phyloP scores from a whole-genome alignment of 2,113 vertebrate genomes.

The Lophura nycthemera region DNA sequence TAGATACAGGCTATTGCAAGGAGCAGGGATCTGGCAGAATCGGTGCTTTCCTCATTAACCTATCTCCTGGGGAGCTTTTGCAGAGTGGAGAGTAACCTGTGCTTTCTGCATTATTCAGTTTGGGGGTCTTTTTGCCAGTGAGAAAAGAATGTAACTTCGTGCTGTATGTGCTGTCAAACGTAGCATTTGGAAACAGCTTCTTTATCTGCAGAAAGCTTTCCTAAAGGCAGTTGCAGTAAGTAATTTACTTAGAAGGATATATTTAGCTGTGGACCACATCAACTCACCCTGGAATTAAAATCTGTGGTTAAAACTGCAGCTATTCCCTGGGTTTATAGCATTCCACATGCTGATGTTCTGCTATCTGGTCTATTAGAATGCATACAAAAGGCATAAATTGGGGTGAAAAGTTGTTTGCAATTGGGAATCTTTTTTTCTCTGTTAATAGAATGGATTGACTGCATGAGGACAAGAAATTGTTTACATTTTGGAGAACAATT shows the following conservation, averaged over 20 bases:
- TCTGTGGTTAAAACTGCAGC: constrained; percentile 57
- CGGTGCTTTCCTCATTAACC: background rate
- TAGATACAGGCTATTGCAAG: background rate
- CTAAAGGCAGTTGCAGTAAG: constrained; percentile 61
- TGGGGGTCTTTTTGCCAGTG: constrained; percentile 30
- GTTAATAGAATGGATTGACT: constrained; percentile 1
- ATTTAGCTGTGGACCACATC: constrained; percentile 69
- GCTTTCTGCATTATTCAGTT: background rate
- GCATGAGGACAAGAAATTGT: constrained; percentile 13
- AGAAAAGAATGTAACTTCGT: constrained; percentile 65
- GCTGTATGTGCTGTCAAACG: constrained; percentile 53
- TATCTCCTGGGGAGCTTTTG: background rate
- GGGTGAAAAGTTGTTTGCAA: constrained; percentile 49
- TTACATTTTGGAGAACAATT: constrained; percentile 15
- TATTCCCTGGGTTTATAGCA: constrained; percentile 37
- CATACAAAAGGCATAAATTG: constrained; percentile 2
- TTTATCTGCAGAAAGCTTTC: constrained; percentile 64
- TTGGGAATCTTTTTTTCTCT: constrained; percentile 9
- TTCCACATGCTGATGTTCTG: constrained; percentile 12
- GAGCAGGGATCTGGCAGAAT: background rate
- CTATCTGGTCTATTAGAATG: background rate
- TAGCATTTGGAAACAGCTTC: constrained; percentile 49
- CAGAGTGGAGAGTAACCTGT: background rate
- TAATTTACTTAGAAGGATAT: constrained; percentile 78
- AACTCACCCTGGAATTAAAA: constrained; percentile 74